A percentile compares a stretch with the other conserved stretches of the same genome.
phyloP scores from a whole-genome alignment of 1,140 invertebrate genomes.

The Neuroterus valhalla region DNA sequence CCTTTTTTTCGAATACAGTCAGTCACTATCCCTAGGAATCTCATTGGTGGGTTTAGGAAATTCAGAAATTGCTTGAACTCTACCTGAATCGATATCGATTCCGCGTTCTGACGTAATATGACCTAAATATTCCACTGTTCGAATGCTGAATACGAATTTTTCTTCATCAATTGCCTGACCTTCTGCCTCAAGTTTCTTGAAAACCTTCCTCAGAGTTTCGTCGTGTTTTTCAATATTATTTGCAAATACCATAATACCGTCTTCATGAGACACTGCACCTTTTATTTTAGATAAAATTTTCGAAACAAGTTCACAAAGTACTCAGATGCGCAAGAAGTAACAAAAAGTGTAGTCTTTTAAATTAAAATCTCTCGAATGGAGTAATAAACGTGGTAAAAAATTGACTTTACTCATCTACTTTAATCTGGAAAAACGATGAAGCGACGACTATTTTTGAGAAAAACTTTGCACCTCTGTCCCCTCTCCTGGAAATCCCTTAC shows the following conservation, averaged over 20 bases:
- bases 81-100: slow-evolving; percentile 55
- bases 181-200: slow-evolving; percentile 43
- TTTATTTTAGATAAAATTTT: too few relatives aligned
- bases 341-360: slow-evolving; percentile 62
- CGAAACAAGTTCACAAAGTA: too few relatives aligned
- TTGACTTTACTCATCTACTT: slow-evolving; percentile 58
- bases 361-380: slow-evolving; percentile 62
- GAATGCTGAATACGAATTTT: slow-evolving; percentile 49
- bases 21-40: too few relatives aligned
- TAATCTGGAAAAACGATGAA: slow-evolving; percentile 63
- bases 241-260: too few relatives aligned
- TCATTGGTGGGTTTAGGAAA: too few relatives aligned
- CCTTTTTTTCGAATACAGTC: too few relatives aligned
- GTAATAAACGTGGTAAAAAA: slow-evolving; percentile 64
- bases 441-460: slow-evolving; percentile 59
- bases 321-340: too few relatives aligned
- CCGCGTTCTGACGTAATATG: slow-evolving; percentile 52
- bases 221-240: slow-evolving; percentile 56
- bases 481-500: too few relatives aligned
- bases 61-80: slow-evolving; percentile 56
- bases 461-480: slow-evolving; percentile 37
- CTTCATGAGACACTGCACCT: too few relatives aligned
- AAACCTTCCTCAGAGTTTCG: slow-evolving; percentile 44
- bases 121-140: slow-evolving; percentile 53
- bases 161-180: slow-evolving; percentile 49